Percentiles rank a stretch among this genome's conserved stretches.
Evolutionary conservation across 2,113 vertebrate genomes (phyloP).

Genomic region (Solenodon paradoxus): DNA sequence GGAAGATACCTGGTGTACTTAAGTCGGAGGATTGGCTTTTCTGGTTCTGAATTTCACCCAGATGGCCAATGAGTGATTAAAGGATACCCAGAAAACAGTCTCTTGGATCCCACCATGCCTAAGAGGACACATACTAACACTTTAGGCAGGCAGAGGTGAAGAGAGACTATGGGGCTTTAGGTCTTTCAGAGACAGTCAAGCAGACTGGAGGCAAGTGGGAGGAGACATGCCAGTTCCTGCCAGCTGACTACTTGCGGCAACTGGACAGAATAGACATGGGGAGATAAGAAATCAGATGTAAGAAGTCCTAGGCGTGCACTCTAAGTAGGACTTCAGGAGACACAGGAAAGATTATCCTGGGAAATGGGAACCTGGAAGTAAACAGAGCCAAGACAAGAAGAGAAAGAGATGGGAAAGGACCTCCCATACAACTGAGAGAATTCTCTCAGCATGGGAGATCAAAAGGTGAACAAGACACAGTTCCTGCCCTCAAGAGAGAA

Average conservation of each 20-base stretch:
- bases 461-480: neutral
- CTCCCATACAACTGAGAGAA: neutral
- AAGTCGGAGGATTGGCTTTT: neutral
- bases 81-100: neutral
- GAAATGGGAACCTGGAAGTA: neutral
- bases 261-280: neutral
- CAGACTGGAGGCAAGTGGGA: neutral
- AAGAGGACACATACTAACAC: neutral
- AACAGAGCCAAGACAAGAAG: neutral
- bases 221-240: neutral
- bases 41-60: constrained; percentile 33
- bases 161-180: neutral
- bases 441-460: neutral
- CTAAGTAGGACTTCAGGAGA: constrained; percentile 29
- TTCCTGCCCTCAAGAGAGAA: neutral
- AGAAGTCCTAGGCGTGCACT: neutral
- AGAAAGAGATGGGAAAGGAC: neutral
- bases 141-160: neutral
- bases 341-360: neutral
- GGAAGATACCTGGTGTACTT: neutral
- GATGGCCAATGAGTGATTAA: neutral
- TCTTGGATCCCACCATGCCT: neutral
- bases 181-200: neutral
- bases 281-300: neutral
- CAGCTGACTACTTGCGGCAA: neutral